Evolutionary conservation across 2,797 vertebrate species (phyloP).

Genomic region (Anomalospiza imberbis): DNA sequence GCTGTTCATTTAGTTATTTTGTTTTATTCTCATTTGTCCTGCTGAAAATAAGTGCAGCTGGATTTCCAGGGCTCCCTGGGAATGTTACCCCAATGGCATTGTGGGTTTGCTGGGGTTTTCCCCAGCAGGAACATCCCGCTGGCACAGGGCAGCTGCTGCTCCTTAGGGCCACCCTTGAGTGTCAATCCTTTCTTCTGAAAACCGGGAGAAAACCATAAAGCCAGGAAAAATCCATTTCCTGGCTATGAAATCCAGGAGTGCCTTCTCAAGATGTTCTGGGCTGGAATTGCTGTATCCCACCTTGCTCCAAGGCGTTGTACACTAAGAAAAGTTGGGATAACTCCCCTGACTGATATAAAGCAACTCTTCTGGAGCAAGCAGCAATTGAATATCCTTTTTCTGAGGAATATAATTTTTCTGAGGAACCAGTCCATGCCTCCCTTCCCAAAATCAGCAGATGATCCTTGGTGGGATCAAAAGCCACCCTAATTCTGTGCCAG

Average conservation of each 20-base stretch:
- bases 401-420: background rate
- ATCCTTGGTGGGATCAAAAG: background rate
- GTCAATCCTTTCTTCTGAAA: background rate
- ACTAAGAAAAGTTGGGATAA: background rate
- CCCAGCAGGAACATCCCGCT: background rate
- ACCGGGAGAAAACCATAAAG: background rate
- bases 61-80: background rate
- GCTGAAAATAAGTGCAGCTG: background rate
- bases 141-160: background rate
- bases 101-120: background rate
- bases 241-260: background rate
- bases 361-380: background rate
- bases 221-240: background rate
- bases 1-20: background rate
- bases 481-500: background rate
- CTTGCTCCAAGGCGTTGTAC: background rate
- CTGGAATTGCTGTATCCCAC: rapidly evolving
- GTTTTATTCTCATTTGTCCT: background rate
- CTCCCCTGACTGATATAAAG: background rate
- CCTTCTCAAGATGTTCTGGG: rapidly evolving
- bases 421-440: background rate
- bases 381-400: background rate
- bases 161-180: background rate
- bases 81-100: rapidly evolving
- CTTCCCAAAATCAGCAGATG: background rate